These are phyloP conservation scores for Leptatherina wallacei DNA, from an alignment of 2,797 vertebrate species.

Conservation along the genomic window DNA sequence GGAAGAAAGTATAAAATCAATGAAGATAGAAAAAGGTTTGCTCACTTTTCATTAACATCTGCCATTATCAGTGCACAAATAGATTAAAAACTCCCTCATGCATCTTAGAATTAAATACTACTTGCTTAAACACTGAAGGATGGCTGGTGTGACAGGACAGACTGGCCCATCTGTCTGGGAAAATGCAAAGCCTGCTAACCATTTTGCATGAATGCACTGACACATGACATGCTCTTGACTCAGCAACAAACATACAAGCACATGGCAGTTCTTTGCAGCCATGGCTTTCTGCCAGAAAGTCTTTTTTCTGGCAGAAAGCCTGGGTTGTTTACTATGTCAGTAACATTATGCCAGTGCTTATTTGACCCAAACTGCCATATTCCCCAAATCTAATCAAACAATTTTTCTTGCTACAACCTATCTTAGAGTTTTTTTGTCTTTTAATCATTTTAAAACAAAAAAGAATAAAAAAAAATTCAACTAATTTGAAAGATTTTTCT, in stretches of 20 bases:
- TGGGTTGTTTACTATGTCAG: neutral
- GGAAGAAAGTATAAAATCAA: neutral
- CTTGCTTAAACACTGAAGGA: neutral
- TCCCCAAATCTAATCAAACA: neutral
- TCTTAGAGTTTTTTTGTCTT: neutral
- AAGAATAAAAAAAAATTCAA: too few species aligned
- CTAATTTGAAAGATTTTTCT: neutral
- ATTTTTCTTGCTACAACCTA: neutral
- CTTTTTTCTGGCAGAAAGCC: neutral
- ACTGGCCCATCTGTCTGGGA: conserved; percentile 4
- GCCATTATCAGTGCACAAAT: conserved; percentile 1
- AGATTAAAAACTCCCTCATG: neutral
- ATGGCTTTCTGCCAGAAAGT: neutral
- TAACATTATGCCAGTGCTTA: neutral
- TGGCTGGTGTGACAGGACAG: conserved; percentile 1
- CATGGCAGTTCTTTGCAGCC: neutral
- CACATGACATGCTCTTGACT: conserved; percentile 5
- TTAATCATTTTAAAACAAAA: too few species aligned
- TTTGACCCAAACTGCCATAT: neutral
- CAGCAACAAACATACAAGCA: neutral
- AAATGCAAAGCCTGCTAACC: conserved; percentile 3
- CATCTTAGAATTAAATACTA: neutral
- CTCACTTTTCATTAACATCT: neutral
- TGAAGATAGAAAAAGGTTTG: neutral
- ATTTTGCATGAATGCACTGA: conserved; percentile 1